Percentiles rank a stretch among this genome's conserved stretches.
Evolutionary conservation across 2,113 vertebrate genomes (phyloP).

Genomic region (Gadus chalcogrammus): DNA sequence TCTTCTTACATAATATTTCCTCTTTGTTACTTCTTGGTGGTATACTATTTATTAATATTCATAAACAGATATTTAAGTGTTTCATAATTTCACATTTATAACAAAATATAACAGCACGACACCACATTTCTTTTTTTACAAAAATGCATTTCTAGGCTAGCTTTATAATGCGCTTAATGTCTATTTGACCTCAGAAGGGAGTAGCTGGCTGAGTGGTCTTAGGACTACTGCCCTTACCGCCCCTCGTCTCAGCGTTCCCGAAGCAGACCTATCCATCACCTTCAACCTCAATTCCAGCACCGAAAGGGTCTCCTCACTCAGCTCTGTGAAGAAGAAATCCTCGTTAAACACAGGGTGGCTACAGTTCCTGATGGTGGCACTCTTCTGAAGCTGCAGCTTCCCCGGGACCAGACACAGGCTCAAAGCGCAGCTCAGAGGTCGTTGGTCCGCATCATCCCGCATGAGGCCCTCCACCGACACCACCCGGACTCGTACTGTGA

Average conservation of each 20-base stretch:
- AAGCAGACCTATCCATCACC: constrained; percentile 61
- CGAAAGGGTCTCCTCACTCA: constrained; percentile 47
- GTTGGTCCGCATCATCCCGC: constrained; percentile 33
- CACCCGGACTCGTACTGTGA: constrained; percentile 60
- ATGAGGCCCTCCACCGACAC: constrained; percentile 63
- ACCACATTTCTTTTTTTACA: not conserved
- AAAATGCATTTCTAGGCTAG: not conserved
- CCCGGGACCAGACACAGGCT: constrained; percentile 69
- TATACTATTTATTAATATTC: no score
- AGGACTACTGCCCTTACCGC: constrained; percentile 54
- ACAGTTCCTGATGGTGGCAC: constrained; percentile 67
- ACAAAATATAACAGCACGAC: not conserved
- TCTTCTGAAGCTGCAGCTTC: constrained; percentile 68
- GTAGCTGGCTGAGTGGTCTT: constrained; percentile 62
- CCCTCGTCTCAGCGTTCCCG: constrained; percentile 51
- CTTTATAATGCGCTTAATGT: not conserved
- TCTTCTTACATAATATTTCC: no score
- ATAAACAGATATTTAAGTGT: no score
- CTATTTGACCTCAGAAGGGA: constrained; percentile 31
- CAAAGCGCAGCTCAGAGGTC: constrained; percentile 58
- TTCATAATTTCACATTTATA: not conserved
- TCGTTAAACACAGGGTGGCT: constrained; percentile 69
- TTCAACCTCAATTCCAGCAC: constrained; percentile 63
- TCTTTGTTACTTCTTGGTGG: no score
- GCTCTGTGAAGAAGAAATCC: constrained; percentile 73